Base-by-base conservation (phyloP, 2,888 invertebrate genomes). In the Pycnomerus fuliginosus region DNA sequence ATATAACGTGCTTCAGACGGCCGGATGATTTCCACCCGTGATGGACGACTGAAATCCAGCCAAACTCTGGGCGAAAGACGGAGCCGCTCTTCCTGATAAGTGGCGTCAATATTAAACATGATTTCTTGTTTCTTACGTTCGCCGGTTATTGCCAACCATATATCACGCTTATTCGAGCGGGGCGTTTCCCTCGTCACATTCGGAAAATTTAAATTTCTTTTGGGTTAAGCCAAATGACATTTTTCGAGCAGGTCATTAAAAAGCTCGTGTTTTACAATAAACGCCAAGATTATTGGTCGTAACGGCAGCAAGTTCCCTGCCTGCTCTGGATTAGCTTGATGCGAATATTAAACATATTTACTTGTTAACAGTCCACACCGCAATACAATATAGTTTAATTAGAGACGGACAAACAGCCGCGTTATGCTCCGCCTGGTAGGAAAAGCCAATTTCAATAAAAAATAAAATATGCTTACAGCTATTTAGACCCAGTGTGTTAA, bases 21-120 rank as follows among this genome's bases (percentile, higher is more conserved):
- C 61, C 63, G 65, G 68, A 66, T 69, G 70, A 70, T 70, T 71
- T 69, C 60, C 64, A 54, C 55, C 60, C 51, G 65, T 70, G 71
- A 71, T 71, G 69, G 68, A 70, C 70, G 70, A 69, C 69, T 64
- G 57, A 67, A 70, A 68, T 68, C 67, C 64, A 60, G 65, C 66
- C 68, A 62, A 63, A 58, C 47, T 37, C 40, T 16, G 10, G 40
- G 44, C 37, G 11, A 10, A 43, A 44, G 44, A 35, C 44, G 35
- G 34, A 11, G 22, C 42, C 34, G 38, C 41, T 43, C 29, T 24
- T 12, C 24, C 16, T 65, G 67, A 68, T 67, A 69, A 68, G 66
- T 68, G 67, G 65, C 67, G 66, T 67, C 64, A 67, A 67, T 67
- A 65, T 58, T 69, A 67, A 67, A 69, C 68, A 67, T 66, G 69